phyloP scores from a whole-genome alignment of 2,888 invertebrate species.

The Oxyteleia sp. region DNA sequence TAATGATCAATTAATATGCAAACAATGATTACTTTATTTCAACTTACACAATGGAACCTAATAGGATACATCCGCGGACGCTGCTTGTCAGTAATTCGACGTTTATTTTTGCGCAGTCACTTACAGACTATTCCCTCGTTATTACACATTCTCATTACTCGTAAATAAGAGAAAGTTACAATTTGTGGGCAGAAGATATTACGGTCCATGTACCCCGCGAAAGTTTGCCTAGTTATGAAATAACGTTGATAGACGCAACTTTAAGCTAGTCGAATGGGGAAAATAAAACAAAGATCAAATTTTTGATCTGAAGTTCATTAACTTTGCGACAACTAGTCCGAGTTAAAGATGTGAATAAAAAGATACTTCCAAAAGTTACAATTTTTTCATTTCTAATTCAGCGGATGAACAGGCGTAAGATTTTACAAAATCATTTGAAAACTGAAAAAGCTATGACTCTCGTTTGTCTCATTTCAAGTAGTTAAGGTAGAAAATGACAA shows the following conservation, averaged over 20 bases:
- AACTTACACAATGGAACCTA: slow-evolving; percentile 83
- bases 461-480: no score
- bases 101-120: slow-evolving; percentile 60
- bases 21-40: slow-evolving; percentile 86
- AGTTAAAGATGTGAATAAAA: slow-evolving; percentile 36
- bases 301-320: slow-evolving; percentile 38
- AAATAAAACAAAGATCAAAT: slow-evolving; percentile 56
- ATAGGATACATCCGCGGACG: slow-evolving; percentile 78
- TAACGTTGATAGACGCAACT: slow-evolving; percentile 44
- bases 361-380: slow-evolving; percentile 24
- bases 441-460: no score
- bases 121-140: slow-evolving; percentile 51
- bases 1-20: slow-evolving; percentile 87
- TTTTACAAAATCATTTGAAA: no score
- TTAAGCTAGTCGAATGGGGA: slow-evolving; percentile 37
- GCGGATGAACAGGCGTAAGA: no score
- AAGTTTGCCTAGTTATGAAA: slow-evolving; percentile 60
- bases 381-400: slow-evolving; percentile 30
- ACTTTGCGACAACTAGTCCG: slow-evolving; percentile 14
- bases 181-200: slow-evolving; percentile 57
- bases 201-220: slow-evolving; percentile 47
- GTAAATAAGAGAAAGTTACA: slow-evolving; percentile 67
- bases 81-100: slow-evolving; percentile 47
- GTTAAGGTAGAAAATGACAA: no score
- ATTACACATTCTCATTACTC: slow-evolving; percentile 57